Conservation (phyloP, 1,140 invertebrate genomes). For the Sycobia sp. region DNA sequence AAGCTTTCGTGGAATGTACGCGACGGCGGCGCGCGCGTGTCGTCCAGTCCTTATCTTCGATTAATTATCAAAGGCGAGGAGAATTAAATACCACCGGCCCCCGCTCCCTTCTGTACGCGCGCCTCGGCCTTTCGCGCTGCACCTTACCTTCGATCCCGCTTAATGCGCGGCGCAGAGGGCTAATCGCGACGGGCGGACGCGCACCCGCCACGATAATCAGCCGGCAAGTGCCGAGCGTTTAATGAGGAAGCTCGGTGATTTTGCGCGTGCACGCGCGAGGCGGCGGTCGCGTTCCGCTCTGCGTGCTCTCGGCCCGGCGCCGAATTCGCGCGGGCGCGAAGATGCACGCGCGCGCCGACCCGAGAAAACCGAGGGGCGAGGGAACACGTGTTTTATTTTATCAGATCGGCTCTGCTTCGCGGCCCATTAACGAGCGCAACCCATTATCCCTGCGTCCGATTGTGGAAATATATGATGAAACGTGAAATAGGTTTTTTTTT, state of each 20-base stretch:
- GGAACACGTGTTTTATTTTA: too few relatives aligned
- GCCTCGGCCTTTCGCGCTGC: background rate
- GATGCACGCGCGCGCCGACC: background rate
- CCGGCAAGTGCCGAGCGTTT: conserved; percentile 2
- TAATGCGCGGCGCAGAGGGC: background rate
- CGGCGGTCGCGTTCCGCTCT: too few relatives aligned
- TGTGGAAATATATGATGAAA: too few relatives aligned
- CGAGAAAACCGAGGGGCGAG: background rate
- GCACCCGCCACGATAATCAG: background rate
- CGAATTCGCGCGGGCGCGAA: background rate
- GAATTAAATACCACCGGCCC: conserved; percentile 10
- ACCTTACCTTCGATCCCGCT: background rate
- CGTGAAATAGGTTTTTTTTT: too few relatives aligned
- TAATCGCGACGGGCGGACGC: too few relatives aligned
- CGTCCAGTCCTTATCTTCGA: background rate
- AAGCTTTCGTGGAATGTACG: too few relatives aligned
- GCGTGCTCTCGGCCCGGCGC: too few relatives aligned
- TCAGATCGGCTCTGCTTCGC: too few relatives aligned
- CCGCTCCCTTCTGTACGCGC: background rate
- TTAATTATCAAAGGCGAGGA: conserved; percentile 4
- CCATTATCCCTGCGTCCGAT: too few relatives aligned
- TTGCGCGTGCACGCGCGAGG: background rate
- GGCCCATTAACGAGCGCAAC: too few relatives aligned
- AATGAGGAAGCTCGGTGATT: conserved; percentile 15
- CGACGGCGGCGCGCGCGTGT: too few relatives aligned